These are phyloP conservation scores for Halichoeres trimaculatus DNA, from an alignment of 2,113 vertebrate genomes.

Conservation along the genomic window DNA sequence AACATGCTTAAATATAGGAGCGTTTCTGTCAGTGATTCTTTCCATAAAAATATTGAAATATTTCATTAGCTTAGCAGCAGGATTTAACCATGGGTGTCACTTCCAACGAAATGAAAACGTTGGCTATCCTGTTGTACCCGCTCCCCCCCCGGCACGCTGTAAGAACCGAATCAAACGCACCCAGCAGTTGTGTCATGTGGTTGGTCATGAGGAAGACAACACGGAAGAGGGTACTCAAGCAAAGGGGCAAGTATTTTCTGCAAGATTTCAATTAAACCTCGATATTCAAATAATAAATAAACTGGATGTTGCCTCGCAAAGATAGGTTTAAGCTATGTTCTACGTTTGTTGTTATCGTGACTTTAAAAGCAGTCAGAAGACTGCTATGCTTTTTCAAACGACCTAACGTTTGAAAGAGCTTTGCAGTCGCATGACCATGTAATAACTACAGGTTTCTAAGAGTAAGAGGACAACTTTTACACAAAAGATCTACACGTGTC, in stretches of 20 bases:
- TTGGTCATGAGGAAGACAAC: conserved; percentile 79
- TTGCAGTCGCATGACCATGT: background rate
- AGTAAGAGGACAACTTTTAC: background rate
- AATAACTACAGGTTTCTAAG: background rate
- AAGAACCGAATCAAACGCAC: conserved; percentile 42
- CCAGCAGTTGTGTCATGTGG: conserved; percentile 66
- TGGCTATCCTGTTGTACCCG: background rate
- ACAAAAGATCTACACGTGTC: background rate
- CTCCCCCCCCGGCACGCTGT: conserved; percentile 17
- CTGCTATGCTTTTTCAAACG: too few species aligned
- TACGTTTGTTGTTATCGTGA: too few species aligned
- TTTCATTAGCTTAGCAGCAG: background rate
- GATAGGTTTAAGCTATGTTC: too few species aligned
- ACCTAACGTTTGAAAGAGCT: conserved; percentile 50
- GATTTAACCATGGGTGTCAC: too few species aligned
- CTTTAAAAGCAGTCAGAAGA: too few species aligned
- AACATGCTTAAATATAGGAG: background rate
- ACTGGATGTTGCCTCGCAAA: too few species aligned
- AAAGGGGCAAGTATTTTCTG: conserved; percentile 8
- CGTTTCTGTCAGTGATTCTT: background rate
- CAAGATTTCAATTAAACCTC: background rate
- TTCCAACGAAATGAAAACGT: too few species aligned
- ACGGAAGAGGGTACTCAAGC: conserved; percentile 39
- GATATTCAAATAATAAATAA: background rate
- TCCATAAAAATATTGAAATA: background rate